Evolutionary conservation across 1,140 invertebrate genomes (phyloP), one percentile per base, ranked within the genome.

Genomic region (Drosophila azteca): DNA sequence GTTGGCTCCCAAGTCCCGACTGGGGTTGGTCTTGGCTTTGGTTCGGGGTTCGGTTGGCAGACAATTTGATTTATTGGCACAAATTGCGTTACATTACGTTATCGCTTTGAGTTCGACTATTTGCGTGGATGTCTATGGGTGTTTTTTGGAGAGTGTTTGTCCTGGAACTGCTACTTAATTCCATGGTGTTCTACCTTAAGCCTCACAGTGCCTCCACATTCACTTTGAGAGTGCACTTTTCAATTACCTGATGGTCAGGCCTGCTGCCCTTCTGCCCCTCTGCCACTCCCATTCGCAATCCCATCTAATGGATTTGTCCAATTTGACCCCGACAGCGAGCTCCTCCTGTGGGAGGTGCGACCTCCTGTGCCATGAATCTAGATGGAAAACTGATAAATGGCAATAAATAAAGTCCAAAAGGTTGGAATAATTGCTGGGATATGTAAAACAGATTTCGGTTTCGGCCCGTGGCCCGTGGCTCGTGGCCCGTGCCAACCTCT

Each of bases 61-160:
- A 79, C 83, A 87, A 87, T 87, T 88, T 87, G 83, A 87, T 87
- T 87, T 87, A 87, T 87, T 88, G 63, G 75, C 83, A 77, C 83
- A 87, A 87, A 87, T 87, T 87, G 79, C 71, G 75, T 83, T 88
- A 88, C 79, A 87, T 87, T 87, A 83, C 79, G 79, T 79, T 87
- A 87, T 83, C 84, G 83, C 79, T 83, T 83, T 77, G 71, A 73
- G 75, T 69, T 65, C 65, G 61, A 70, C 46, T 77, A 63, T 75
- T 46, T 46, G 39, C 3, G 29, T 15, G 49, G 29, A 31, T 7
- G 8, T 7, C 7, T 31, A 31, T 31, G 52, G 17, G 64, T 48
- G 58, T 71, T 69, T 51, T 41, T 29, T 62, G 52, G 24, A 31
- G 48, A 20, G 51, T 17, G 29, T 65, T 29, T 65, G 51, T 50